Evolutionary conservation across 2,888 invertebrate genomes (phyloP), one percentile per base, ranked within the genome.

Genomic region (Papilio gigon): DNA sequence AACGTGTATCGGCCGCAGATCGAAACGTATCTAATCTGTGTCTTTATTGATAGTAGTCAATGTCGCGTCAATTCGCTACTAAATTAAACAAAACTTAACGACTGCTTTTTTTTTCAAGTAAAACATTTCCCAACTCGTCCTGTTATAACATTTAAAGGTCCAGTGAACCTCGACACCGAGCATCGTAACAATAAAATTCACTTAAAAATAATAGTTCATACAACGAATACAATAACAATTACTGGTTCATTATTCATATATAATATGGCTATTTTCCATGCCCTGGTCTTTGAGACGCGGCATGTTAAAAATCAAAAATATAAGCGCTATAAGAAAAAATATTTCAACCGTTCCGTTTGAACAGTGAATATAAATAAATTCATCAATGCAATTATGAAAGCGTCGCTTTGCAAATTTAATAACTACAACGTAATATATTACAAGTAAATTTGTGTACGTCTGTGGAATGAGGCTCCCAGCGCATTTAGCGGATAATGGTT

Each of bases 281-380:
- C 53, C 53, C 30, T 9, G n/a, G 30, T 56, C 53, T 56, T 56
- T 56, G 17, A 56, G 30, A 56, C 53, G 17, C 27, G 53, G 27
- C n/a, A 30, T 56, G 17, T 70, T 63, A 60, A 67, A 66, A 59
- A 64, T 25, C 50, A 67, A 67, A 66, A 64, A 50, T 67, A 33
- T 60, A 67, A 70, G 64, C 67, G 53, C 63, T 62, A 62, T 47
- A 50, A 44, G 61, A 63, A 35, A n/a, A 53, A 53, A 53, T 27
- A 27, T 53, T 14, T 53, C n/a, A 12, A 50, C 50, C 14, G 22
- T 25, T 50, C 14, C 22, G 4, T 50, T 50, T 50, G 5, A 12
- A 25, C 50, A 50, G 27, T 27, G 0, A 27, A 25, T 27, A 53
- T 2, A 53, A 53, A 27, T 27, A 53, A 27, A 53, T 53, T 53